phyloP scores from a whole-genome alignment of 2,113 vertebrate genomes.

The Myocastor coypus region DNA sequence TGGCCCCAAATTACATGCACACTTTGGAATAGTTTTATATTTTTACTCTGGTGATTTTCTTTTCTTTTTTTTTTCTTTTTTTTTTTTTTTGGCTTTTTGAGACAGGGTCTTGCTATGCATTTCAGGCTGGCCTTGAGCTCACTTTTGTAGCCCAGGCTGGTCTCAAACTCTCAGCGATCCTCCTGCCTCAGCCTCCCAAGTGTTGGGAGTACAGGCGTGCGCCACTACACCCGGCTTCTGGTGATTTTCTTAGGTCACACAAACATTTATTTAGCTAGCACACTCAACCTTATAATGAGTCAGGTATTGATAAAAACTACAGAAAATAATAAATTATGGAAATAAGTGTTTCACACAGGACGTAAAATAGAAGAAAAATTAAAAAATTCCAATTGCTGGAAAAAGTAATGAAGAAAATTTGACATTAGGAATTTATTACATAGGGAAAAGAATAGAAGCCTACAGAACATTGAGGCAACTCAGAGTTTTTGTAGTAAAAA shows the following conservation, averaged over 20 bases:
- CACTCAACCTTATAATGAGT: background rate
- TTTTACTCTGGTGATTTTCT: background rate
- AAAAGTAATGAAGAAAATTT: background rate
- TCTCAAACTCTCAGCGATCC: too few relatives aligned
- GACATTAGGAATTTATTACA: background rate
- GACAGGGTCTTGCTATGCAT: too few relatives aligned
- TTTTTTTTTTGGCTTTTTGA: too few relatives aligned
- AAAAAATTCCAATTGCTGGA: background rate
- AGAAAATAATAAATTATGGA: background rate
- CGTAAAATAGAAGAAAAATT: background rate
- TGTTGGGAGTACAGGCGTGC: too few relatives aligned
- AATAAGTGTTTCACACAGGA: background rate
- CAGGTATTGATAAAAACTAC: background rate
- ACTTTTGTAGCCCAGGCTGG: too few relatives aligned
- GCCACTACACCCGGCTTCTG: too few relatives aligned
- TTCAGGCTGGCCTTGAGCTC: too few relatives aligned
- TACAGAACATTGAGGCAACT: background rate
- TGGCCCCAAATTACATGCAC: background rate
- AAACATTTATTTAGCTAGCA: background rate
- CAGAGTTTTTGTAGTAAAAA: too few relatives aligned
- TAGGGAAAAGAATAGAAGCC: accelerated
- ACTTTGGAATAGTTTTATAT: background rate
- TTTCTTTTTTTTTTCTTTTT: too few relatives aligned
- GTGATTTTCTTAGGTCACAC: background rate
- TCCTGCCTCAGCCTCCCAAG: too few relatives aligned